Evolutionary conservation across 1,140 invertebrate species (phyloP), one percentile per base, ranked within the genome.

Genomic region (Aphaenogaster ashmeadi): DNA sequence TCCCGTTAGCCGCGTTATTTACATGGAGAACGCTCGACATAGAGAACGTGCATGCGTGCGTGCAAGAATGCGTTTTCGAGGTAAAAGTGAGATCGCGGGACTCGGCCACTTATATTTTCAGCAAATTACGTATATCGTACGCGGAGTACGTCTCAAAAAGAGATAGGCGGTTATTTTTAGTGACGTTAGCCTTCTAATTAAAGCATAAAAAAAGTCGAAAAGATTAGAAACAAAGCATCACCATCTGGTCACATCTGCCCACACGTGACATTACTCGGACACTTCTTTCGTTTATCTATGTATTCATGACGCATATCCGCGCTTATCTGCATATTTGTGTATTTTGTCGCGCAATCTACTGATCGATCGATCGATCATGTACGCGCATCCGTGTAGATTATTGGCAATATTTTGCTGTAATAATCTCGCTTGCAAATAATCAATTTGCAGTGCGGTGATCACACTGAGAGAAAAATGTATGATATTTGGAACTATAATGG

Each of bases 1-100:
- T 83, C 41, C 41, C 80, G 64, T 81, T 81, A 81, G 8, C 27
- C 5, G 36, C 4, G 21, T 69, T 74, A 58, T 50, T 74, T 54
- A 38, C 11, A 36, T 56, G 50, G 11, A 58, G 21, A 81, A 47
- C 1, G 5, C 15, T 27, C 13, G n/a, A 56, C 9, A 27, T 27
- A 27, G 27, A 27, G 27, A 27, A 27, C 27, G 27, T 27, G 27
- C 27, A 27, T 27, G 27, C 27, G 1, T 21, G n/a, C 60, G 33
- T 67, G 33, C 9, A 13, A 27, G 2, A 69, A 54, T n/a, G 9
- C n/a, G n/a, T 81, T 41, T 13, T 21, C 6, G 38, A 83, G 38
- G 5, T 56, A 71, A 72, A 83, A 72, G 41, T 47, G 36, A 72
- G 41, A 58, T 44, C 27, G 3, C 41, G 11, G 33, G 27, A 27